Percentiles rank a stretch among this genome's conserved stretches.
Conservation (phyloP, 2,113 vertebrate species). For the Okapia johnstoni region DNA sequence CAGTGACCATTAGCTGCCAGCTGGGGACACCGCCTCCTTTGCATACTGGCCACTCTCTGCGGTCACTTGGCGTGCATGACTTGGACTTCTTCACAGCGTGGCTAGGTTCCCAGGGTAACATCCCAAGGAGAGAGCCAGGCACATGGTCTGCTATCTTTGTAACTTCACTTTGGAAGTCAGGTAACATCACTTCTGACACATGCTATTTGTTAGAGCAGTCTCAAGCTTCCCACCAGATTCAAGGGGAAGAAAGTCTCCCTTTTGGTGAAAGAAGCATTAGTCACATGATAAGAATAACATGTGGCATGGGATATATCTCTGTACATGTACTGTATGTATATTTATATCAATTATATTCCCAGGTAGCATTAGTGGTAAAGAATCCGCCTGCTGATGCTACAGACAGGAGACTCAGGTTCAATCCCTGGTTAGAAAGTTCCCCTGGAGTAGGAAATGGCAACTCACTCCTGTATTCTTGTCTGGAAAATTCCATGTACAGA, state of each 20-base stretch:
- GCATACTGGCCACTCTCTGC: fast-evolving
- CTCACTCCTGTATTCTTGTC: background rate
- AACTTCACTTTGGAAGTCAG: background rate
- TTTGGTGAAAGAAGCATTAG: background rate
- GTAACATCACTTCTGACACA: background rate
- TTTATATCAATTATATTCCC: background rate
- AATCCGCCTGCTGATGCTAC: background rate
- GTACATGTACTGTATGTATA: background rate
- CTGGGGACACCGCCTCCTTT: background rate
- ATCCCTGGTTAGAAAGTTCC: background rate
- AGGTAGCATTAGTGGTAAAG: background rate
- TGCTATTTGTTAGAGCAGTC: background rate
- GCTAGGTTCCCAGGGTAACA: background rate
- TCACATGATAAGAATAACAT: background rate
- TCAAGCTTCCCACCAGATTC: background rate
- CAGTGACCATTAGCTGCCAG: background rate
- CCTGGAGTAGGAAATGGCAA: background rate
- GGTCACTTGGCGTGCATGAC: background rate
- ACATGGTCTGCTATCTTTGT: background rate
- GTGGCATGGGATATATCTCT: background rate
- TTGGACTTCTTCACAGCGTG: background rate
- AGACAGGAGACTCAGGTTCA: background rate
- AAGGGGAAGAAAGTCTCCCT: background rate
- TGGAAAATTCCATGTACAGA: background rate
- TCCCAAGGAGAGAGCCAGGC: background rate